phyloP scores from a whole-genome alignment of 2,888 invertebrate genomes.

The Eugnorisma glareosa region DNA sequence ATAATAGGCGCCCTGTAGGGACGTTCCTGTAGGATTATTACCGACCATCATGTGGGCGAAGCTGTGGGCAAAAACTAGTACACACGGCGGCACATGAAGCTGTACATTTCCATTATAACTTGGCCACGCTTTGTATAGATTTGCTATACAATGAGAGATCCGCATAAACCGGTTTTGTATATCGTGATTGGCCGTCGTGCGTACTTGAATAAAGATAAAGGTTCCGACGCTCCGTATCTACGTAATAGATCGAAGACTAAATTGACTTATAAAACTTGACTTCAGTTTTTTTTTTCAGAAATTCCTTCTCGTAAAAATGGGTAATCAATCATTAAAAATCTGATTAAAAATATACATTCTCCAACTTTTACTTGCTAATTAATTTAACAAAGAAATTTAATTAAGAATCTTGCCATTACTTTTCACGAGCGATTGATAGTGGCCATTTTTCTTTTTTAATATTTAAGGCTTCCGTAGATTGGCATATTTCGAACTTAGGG shows the following conservation, averaged over 20 bases:
- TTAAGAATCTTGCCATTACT: constrained; percentile 59
- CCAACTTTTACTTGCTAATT: constrained; percentile 54
- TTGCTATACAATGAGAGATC: too few relatives aligned
- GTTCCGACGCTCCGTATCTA: background rate
- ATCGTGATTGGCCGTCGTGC: too few relatives aligned
- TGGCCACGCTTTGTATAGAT: too few relatives aligned
- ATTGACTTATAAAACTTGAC: constrained; percentile 8
- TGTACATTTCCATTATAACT: too few relatives aligned
- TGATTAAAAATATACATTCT: constrained; percentile 40
- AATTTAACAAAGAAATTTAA: constrained; percentile 55
- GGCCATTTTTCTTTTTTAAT: constrained; percentile 53
- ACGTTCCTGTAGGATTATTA: background rate
- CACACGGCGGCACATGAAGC: too few relatives aligned
- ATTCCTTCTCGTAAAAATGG: constrained; percentile 8
- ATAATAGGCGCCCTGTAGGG: too few relatives aligned
- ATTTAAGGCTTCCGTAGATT: constrained; percentile 15
- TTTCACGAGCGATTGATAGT: constrained; percentile 60
- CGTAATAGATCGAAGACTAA: background rate
- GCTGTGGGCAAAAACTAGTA: background rate
- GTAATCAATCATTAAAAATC: constrained; percentile 52
- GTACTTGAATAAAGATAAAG: background rate
- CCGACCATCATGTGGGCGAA: background rate
- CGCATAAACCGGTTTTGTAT: too few relatives aligned
- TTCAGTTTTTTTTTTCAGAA: background rate
- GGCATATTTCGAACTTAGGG: background rate